Base-by-base conservation (phyloP, 2,113 vertebrate species). In the Labeo rohita region DNA sequence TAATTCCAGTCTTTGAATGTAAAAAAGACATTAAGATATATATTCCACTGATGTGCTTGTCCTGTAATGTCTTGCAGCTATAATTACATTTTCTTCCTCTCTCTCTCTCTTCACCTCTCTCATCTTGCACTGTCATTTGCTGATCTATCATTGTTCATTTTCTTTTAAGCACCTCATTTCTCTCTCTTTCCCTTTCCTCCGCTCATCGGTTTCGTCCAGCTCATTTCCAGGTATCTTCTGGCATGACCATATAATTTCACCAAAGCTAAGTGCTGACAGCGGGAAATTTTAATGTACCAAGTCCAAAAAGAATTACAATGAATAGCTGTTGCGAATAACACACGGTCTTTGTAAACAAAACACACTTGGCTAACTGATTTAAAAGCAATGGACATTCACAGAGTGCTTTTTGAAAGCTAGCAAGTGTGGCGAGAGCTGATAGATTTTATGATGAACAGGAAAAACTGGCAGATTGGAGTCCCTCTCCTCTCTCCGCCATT, bases 341-440 rank as follows among this genome's bases (percentile, higher is more conserved):
- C 80, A 18, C 9, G 23, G 47, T 82, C 63, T 82, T 36, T 13
- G 65, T 82, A 54, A 70, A 82, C 63, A 82, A 52, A 82, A 68
- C 15, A 34, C 79, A 66, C 61, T 50, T 2, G 9, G 10, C 23
- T 68, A 68, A 52, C 80, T 50, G 63, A 70, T 82, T 82, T 68
- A 68, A 47, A 50, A 68, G 47, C 23, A 47, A n/a, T 50, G 45
- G 63, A 82, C 3, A 11, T 68, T 68, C 47, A 12, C 47, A 52
- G 16, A 50, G 63, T 66, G 47, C 3, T 23, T 52, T 82, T 36
- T 52, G 61, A 36, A 54, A 70, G 80, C 49, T 36, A 11, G 28
- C 1, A 52, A 82, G 63, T 70, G 80, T 6, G 15, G 75, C 2
- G 13, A 18, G 80, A 70, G 43, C 45, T 50, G 43, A 49, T 65